Evolutionary conservation across 2,888 invertebrate genomes (phyloP).

Genomic region (Fragum sueziense): DNA sequence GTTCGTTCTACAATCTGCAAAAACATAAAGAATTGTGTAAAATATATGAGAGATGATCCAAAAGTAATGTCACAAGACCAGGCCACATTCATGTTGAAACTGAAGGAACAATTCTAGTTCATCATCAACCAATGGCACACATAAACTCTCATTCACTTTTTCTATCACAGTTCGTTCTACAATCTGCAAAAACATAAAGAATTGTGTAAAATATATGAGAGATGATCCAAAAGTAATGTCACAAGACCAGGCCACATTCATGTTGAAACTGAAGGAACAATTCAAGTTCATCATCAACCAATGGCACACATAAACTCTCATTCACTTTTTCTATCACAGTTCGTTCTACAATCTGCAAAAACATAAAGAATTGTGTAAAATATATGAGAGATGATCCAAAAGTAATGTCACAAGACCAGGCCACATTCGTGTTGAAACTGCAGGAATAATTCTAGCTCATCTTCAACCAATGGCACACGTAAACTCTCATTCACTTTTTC

Average conservation of each 20-base stretch:
- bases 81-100: constrained; percentile 32
- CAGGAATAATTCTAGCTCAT: constrained; percentile 21
- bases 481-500: neutral
- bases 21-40: too few relatives aligned
- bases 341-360: neutral
- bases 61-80: too few relatives aligned
- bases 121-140: constrained; percentile 17
- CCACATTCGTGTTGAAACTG: constrained; percentile 31
- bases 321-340: neutral
- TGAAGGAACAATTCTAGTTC: constrained; percentile 19
- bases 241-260: constrained; percentile 25
- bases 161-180: neutral
- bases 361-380: neutral
- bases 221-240: too few relatives aligned
- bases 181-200: neutral
- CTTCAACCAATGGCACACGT: constrained; percentile 13
- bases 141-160: neutral
- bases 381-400: too few relatives aligned
- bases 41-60: too few relatives aligned
- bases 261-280: constrained; percentile 26
- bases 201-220: too few relatives aligned
- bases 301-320: constrained; percentile 14
- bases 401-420: constrained; percentile 17
- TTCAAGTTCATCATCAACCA: constrained; percentile 15
- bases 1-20: too few relatives aligned